Percentiles rank a stretch among this genome's conserved stretches.
phyloP scores from a whole-genome alignment of 2,113 vertebrate species.

The Pelecanus crispus region DNA sequence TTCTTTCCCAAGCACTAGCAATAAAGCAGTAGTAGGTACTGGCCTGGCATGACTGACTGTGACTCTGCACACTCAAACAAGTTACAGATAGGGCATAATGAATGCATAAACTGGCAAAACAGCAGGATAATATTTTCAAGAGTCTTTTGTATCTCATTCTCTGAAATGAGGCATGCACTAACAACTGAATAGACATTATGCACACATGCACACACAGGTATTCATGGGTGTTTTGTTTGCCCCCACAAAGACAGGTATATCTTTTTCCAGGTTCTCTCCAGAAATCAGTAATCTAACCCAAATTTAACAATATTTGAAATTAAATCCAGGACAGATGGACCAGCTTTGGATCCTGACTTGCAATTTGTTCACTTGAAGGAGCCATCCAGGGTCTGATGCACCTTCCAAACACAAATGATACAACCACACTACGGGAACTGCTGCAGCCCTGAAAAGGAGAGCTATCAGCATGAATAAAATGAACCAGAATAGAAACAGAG shows the following conservation, averaged over 20 bases:
- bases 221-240: neutral
- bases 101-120: neutral
- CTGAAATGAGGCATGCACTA: fast-evolving
- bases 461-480: neutral
- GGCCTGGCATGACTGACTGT: neutral
- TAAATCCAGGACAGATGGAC: neutral
- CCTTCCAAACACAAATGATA: neutral
- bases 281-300: neutral
- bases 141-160: neutral
- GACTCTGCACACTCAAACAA: neutral
- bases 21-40: neutral
- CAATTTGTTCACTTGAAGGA: neutral
- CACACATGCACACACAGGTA: neutral
- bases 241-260: fast-evolving
- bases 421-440: neutral
- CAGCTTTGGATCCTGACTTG: neutral
- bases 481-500: neutral
- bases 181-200: neutral
- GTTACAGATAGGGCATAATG: neutral
- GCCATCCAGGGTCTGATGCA: neutral
- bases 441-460: neutral
- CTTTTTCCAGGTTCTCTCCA: neutral
- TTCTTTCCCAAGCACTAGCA: neutral
- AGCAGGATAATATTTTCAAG: neutral
- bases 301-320: neutral